Percentiles rank a stretch among this genome's conserved stretches.
These are phyloP conservation scores for Desoria tigrina DNA, from an alignment of 2,888 invertebrate species.

Conservation along the genomic window DNA sequence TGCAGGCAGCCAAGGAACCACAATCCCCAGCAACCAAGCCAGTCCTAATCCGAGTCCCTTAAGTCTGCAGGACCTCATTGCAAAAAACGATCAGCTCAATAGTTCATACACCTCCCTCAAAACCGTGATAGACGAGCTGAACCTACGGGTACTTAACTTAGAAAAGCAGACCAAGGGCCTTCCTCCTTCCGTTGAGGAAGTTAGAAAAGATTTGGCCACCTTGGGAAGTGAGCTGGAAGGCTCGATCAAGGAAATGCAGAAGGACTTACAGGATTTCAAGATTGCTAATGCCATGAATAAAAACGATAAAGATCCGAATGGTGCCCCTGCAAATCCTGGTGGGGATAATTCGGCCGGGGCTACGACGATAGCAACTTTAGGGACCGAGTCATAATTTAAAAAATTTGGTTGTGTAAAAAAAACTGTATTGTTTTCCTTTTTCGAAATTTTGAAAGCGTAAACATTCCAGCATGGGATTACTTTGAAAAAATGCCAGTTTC, in stretches of 20 bases:
- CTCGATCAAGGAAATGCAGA: conserved; percentile 14
- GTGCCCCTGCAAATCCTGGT: not conserved
- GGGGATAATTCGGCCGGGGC: not conserved
- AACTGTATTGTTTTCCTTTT: too few relatives aligned
- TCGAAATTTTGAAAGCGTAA: too few relatives aligned
- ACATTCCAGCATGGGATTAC: too few relatives aligned
- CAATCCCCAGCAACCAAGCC: not conserved
- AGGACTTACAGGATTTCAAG: conserved; percentile 14
- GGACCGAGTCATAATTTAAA: not conserved
- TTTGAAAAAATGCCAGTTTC: too few relatives aligned
- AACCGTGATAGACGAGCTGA: conserved; percentile 1
- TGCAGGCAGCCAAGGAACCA: not conserved
- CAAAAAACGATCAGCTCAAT: conserved; percentile 26
- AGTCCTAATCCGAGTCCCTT: conserved; percentile 1
- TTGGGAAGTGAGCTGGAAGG: conserved; percentile 26
- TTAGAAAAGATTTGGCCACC: conserved; percentile 21
- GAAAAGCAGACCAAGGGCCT: conserved; percentile 13
- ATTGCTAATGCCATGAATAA: not conserved
- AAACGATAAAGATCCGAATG: too few relatives aligned
- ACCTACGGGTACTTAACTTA: not conserved
- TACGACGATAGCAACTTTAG: not conserved
- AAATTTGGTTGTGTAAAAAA: not conserved
- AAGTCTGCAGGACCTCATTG: conserved; percentile 12
- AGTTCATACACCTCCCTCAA: not conserved
- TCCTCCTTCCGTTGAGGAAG: conserved; percentile 18